Evolutionary conservation across 2,888 invertebrate species (phyloP).

Genomic region (Chalcis sispes): DNA sequence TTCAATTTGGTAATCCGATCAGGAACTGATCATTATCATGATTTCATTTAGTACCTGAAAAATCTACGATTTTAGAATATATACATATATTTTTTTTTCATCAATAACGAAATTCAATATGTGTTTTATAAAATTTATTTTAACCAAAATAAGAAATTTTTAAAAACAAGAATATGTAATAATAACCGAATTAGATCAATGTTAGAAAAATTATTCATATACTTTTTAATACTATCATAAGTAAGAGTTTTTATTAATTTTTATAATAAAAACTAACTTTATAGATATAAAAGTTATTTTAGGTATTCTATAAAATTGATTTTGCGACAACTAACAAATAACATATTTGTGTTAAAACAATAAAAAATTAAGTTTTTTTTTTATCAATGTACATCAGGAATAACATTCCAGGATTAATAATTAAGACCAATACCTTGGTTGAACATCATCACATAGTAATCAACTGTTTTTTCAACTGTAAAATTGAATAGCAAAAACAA

Average conservation of each 20-base stretch:
- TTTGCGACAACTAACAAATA: background rate
- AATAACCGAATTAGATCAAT: too few species aligned
- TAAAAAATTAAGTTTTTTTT: constrained; percentile 28
- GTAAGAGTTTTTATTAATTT: too few species aligned
- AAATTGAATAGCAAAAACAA: constrained; percentile 53
- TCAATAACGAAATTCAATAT: constrained; percentile 32
- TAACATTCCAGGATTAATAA: constrained; percentile 55
- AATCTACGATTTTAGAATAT: constrained; percentile 23
- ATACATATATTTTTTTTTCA: background rate
- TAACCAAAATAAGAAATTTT: constrained; percentile 1
- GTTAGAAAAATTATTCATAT: too few species aligned
- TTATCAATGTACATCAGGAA: constrained; percentile 28
- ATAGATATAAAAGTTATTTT: too few species aligned
- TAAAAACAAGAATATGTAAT: background rate
- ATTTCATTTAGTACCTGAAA: constrained; percentile 27
- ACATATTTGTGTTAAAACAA: constrained; percentile 2
- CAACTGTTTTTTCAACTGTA: constrained; percentile 58
- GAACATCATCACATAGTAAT: constrained; percentile 58
- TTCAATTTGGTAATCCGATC: constrained; percentile 55
- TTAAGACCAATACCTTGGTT: constrained; percentile 54
- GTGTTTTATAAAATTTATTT: background rate
- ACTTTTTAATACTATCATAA: too few species aligned
- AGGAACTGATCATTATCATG: constrained; percentile 53
- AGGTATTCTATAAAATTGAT: constrained; percentile 1
- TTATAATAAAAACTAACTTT: too few species aligned